phyloP scores from a whole-genome alignment of 2,797 vertebrate species.

The Eutrigla gurnardus region DNA sequence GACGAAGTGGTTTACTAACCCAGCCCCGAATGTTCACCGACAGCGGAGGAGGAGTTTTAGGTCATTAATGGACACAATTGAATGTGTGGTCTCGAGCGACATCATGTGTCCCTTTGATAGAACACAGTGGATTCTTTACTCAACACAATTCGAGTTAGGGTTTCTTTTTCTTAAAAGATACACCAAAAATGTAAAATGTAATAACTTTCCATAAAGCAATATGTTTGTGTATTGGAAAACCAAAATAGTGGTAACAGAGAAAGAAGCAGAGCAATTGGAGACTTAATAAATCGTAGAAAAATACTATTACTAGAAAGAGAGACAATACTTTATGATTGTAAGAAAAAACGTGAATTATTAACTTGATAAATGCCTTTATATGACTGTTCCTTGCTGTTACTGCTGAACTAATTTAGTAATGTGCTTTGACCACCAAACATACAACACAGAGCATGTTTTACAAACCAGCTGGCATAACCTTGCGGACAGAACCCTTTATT shows the following conservation, averaged over 20 bases:
- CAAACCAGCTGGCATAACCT: background rate
- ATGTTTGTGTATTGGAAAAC: background rate
- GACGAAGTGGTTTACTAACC: constrained; percentile 13
- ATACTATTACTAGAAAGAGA: background rate
- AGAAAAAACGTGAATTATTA: no score
- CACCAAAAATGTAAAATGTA: background rate
- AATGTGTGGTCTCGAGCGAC: constrained; percentile 73
- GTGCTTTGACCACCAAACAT: no score
- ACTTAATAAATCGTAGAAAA: background rate
- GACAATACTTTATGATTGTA: no score
- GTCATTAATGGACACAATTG: background rate
- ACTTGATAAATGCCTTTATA: background rate
- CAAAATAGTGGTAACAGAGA: background rate
- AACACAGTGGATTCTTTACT: background rate
- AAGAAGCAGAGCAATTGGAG: background rate
- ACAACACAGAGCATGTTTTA: background rate
- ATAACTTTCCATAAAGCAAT: background rate
- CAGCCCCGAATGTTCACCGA: constrained; percentile 1
- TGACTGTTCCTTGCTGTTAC: background rate
- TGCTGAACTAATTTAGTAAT: background rate
- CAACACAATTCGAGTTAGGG: rapidly evolving
- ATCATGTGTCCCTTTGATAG: constrained; percentile 45
- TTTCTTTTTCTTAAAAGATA: background rate
- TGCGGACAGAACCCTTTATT: background rate
- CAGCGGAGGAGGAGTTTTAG: constrained; percentile 56